Evolutionary conservation across 2,113 vertebrate species (phyloP).

Genomic region (Lamprotornis superbus): DNA sequence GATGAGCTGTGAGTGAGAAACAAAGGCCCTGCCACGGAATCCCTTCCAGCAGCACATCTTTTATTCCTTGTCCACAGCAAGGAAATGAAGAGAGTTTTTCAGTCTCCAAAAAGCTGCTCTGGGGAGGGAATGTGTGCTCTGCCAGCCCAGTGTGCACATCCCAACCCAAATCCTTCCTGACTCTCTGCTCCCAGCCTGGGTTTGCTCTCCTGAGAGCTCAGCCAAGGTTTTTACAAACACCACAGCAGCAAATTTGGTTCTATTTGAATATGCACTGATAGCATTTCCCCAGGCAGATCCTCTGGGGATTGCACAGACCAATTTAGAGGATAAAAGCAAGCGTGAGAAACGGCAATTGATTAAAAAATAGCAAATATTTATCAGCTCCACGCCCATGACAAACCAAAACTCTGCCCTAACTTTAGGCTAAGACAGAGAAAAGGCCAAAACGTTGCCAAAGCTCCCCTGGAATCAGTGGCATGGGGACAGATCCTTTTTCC

Average conservation of each 20-base stretch:
- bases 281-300: background rate
- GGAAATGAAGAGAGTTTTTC: background rate
- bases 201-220: background rate
- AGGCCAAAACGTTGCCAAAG: background rate
- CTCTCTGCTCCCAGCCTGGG: background rate
- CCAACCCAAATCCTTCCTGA: background rate
- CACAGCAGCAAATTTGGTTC: background rate
- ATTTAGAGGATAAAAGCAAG: background rate
- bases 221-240: background rate
- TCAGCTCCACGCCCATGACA: background rate
- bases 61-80: background rate
- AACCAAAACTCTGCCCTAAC: background rate
- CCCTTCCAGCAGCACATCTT: background rate
- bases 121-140: background rate
- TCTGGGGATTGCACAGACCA: background rate
- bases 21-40: background rate
- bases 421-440: background rate
- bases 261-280: background rate
- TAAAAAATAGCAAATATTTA: background rate
- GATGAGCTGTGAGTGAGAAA: background rate
- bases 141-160: background rate
- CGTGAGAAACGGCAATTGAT: background rate
- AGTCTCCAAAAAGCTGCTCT: background rate
- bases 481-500: background rate
- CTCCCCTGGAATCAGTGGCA: background rate